Evolutionary conservation across 2,113 vertebrate genomes (phyloP), one percentile per base, ranked within the genome.

Genomic region (Malurus elegans): DNA sequence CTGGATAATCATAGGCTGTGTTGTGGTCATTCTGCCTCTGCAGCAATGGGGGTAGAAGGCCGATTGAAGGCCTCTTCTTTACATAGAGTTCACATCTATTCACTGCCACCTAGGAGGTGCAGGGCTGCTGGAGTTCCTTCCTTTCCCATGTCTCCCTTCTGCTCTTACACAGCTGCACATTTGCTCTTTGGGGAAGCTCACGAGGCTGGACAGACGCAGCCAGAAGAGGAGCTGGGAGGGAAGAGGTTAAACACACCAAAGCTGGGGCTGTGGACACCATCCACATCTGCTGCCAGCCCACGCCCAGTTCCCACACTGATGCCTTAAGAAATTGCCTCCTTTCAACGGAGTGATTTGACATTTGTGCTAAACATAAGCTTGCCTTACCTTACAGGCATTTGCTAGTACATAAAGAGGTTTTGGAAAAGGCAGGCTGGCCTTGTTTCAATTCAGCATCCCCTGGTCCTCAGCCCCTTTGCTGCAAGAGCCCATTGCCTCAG

Each of bases 351-450:
- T 20, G 10, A 71, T 79, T 50, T 88, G 93, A 81, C 88, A 96
- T 93, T 91, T 90, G 53, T 25, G 73, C 66, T 82, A 70, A 94
- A 65, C 31, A 20, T 57, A 60, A 40, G 56, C 54, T 65, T 76
- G 61, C 54, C 44, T 82, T 42, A 82, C 88, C 84, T 96, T 95
- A 64, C n/a, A 81, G 72, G 81, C 72, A 73, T 88, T 95, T 91
- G 26, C n/a, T 73, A 84, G 73, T 72, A 60, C 53, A 79, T 12
- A 48, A 42, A 53, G 67, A 82, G 65, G 82, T 94, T 48, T 62
- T 48, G 32, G 66, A 79, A 48, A 72, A 76, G 61, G 42, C n/a
- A 20, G 13, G 3, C 42, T 86, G 87, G 65, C 65, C 75, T 50
- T 84, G 61, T 45, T 95, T 92, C 75, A 90, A 4, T 25, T n/a